Percentiles rank a stretch among this genome's conserved stretches.
phyloP scores from a whole-genome alignment of 1,140 invertebrate species.

The Drosophila kurseongensis region DNA sequence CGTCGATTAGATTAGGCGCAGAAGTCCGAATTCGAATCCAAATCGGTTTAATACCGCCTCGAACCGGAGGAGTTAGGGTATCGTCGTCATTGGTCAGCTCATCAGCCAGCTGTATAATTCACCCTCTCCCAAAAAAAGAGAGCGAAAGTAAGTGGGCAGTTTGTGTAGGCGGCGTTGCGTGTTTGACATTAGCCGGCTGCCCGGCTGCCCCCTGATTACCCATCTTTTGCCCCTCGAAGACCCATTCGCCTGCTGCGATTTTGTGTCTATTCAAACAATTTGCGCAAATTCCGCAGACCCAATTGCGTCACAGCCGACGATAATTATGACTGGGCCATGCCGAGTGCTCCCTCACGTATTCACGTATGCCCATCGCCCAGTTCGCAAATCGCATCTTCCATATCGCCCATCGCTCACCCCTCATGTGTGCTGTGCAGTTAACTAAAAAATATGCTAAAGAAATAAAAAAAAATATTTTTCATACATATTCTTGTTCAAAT shows the following conservation, averaged over 20 bases:
- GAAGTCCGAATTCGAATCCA: slow-evolving; percentile 1
- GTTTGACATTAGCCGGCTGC: slow-evolving; percentile 51
- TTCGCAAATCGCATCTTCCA: slow-evolving; percentile 16
- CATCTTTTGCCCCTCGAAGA: slow-evolving; percentile 5
- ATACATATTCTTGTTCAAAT: too few relatives aligned
- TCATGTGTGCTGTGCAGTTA: background rate
- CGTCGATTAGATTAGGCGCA: slow-evolving; percentile 61
- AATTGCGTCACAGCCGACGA: slow-evolving; percentile 73
- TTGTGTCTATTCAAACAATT: slow-evolving; percentile 65
- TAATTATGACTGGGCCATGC: slow-evolving; percentile 65
- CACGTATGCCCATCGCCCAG: slow-evolving; percentile 18
- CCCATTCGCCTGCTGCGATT: slow-evolving; percentile 23
- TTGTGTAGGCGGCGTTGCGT: slow-evolving; percentile 19
- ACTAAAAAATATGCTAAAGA: background rate
- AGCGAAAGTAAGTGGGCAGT: slow-evolving; percentile 4
- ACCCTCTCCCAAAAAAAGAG: background rate
- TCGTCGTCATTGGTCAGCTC: slow-evolving; percentile 18
- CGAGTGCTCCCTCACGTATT: slow-evolving; percentile 18
- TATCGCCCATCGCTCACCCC: slow-evolving; percentile 5
- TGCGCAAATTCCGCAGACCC: slow-evolving; percentile 70
- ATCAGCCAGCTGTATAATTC: slow-evolving; percentile 1
- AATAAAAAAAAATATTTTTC: too few relatives aligned
- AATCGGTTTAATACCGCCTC: slow-evolving; percentile 57
- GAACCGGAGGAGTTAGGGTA: slow-evolving; percentile 34
- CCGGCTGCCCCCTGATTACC: slow-evolving; percentile 17